Evolutionary conservation across 2,888 invertebrate species (phyloP).

Genomic region (Drosophila ustulata): DNA sequence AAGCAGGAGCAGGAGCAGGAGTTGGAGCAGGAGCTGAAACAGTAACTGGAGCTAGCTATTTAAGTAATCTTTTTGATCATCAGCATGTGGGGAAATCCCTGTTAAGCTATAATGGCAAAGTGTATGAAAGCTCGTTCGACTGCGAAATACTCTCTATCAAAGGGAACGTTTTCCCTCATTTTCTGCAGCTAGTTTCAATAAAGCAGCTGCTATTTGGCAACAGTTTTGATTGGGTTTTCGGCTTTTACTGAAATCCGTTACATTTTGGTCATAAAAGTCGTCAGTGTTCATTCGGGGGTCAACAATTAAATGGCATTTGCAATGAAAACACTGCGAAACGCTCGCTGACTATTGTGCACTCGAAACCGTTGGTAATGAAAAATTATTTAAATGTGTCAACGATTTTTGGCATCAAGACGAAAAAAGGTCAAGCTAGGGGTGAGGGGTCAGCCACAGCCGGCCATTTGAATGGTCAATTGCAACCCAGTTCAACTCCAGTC

Average conservation of each 20-base stretch:
- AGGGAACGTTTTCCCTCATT: not conserved
- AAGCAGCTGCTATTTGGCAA: conserved; percentile 48
- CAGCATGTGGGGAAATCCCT: not conserved
- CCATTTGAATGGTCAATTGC: conserved; percentile 68
- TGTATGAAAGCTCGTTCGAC: not conserved
- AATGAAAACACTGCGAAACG: conserved; percentile 57
- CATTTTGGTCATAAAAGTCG: conserved; percentile 45
- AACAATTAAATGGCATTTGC: conserved; percentile 77
- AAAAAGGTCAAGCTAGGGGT: conserved; percentile 67
- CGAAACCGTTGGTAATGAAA: conserved; percentile 61
- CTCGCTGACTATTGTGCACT: conserved; percentile 34
- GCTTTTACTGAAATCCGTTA: conserved; percentile 58
- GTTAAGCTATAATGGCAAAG: conserved; percentile 7
- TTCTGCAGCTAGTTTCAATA: not conserved
- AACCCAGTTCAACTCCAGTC: conserved; percentile 31
- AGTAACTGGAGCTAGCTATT: conserved; percentile 25
- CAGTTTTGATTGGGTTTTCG: conserved; percentile 19
- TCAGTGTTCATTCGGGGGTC: conserved; percentile 50
- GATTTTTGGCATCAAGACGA: conserved; percentile 64
- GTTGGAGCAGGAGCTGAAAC: not conserved
- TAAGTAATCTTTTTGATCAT: conserved; percentile 63
- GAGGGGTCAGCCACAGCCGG: conserved; percentile 53
- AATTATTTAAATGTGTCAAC: conserved; percentile 74
- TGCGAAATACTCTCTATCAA: not conserved
- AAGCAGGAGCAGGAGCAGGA: not conserved